Percentiles rank a stretch among this genome's conserved stretches.
These are phyloP conservation scores for Sminthurides aquaticus DNA, from an alignment of 2,888 invertebrate species.

Conservation along the genomic window DNA sequence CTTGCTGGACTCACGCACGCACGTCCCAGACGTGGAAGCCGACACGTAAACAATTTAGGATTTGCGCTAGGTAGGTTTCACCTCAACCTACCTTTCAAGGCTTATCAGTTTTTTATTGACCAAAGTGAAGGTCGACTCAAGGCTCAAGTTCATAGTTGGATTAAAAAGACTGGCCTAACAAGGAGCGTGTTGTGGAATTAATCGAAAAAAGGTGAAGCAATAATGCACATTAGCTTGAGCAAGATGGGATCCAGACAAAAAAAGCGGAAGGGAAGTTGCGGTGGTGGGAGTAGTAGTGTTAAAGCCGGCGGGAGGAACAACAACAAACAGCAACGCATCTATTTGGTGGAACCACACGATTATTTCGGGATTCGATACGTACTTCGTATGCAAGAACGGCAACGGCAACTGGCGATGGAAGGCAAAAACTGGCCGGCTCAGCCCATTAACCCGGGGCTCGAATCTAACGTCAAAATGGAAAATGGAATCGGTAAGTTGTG, in stretches of 20 bases:
- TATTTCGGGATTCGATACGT: conserved; percentile 14
- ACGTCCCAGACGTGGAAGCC: not conserved
- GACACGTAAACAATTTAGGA: not conserved
- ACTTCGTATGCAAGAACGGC: conserved; percentile 12
- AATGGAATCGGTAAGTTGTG: not conserved
- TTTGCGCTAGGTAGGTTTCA: not conserved
- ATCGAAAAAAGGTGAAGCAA: not conserved
- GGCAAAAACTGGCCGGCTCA: not conserved
- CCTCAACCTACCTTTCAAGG: not conserved
- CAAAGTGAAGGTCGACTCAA: too few species aligned
- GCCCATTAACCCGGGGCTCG: too few species aligned
- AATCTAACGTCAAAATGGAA: too few species aligned
- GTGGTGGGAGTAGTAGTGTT: not conserved
- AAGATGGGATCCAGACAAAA: not conserved
- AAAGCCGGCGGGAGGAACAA: not conserved
- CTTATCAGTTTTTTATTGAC: not conserved
- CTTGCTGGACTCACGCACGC: not conserved
- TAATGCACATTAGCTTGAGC: not conserved
- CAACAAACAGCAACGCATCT: conserved; percentile 2
- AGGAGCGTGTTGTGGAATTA: not conserved
- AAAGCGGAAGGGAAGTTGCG: not conserved
- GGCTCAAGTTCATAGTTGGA: too few species aligned
- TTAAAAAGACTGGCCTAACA: not conserved
- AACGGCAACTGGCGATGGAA: conserved; percentile 10
- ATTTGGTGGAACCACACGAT: conserved; percentile 18